A percentile compares a stretch with the other conserved stretches of the same genome.
These are phyloP conservation scores for Telenomus remus DNA, from an alignment of 1,140 invertebrate species.

Conservation along the genomic window DNA sequence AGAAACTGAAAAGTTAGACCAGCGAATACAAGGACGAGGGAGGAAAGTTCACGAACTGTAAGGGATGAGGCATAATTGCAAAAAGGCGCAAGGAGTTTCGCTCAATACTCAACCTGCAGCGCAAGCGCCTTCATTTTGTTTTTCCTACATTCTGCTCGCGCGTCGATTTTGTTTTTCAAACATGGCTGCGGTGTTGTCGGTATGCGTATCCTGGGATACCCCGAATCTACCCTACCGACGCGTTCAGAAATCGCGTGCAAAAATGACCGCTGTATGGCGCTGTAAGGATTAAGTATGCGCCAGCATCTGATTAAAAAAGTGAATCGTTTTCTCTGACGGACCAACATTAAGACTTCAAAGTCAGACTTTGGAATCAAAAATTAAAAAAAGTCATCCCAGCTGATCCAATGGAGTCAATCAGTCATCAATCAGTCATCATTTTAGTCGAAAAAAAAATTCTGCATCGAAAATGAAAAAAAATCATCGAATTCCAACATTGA, in stretches of 20 bases:
- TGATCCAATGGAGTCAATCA: too few species aligned
- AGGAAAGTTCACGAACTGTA: slow-evolving; percentile 52
- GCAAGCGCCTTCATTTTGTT: slow-evolving; percentile 61
- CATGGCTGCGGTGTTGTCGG: slow-evolving; percentile 57
- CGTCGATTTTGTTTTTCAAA: slow-evolving; percentile 60
- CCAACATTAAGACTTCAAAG: too few species aligned
- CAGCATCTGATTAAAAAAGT: slow-evolving; percentile 5
- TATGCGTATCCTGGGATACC: slow-evolving; percentile 42
- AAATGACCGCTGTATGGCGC: slow-evolving; percentile 58
- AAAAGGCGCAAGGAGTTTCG: slow-evolving; percentile 56
- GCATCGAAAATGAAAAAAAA: too few species aligned
- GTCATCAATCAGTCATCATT: too few species aligned
- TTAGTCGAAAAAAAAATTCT: too few species aligned
- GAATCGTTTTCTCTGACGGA: too few species aligned
- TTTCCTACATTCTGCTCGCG: slow-evolving; percentile 53
- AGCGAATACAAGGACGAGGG: slow-evolving; percentile 50
- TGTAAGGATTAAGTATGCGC: slow-evolving; percentile 44
- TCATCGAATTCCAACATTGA: too few species aligned
- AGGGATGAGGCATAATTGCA: slow-evolving; percentile 52
- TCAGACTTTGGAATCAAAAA: too few species aligned
- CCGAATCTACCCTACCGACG: slow-evolving; percentile 52
- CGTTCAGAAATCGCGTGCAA: slow-evolving; percentile 43
- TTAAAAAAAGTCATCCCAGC: too few species aligned
- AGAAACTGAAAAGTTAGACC: slow-evolving; percentile 54
- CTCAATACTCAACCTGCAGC: slow-evolving; percentile 56